Percentiles rank a stretch among this genome's conserved stretches.
Conservation (phyloP, 2,888 invertebrate genomes). For the Xanthia icteritia region DNA sequence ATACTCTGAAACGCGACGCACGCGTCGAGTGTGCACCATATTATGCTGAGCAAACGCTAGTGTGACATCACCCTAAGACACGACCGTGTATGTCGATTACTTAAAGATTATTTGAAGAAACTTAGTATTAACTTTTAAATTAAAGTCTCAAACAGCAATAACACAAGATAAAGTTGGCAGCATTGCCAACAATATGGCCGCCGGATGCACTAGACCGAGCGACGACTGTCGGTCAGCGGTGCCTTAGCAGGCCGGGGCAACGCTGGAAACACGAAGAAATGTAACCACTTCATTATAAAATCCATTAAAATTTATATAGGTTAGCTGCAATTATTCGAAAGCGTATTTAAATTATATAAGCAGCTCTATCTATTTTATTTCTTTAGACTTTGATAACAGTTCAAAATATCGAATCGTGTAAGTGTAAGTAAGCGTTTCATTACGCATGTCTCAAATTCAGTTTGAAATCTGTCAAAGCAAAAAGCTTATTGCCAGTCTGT, state of each 20-base stretch:
- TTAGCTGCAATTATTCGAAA: conserved; percentile 17
- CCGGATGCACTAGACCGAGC: conserved; percentile 40
- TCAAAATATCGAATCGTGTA: conserved; percentile 23
- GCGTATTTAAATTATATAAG: not conserved
- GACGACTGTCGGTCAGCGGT: conserved; percentile 35
- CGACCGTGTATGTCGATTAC: not conserved
- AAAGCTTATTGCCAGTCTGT: conserved; percentile 39
- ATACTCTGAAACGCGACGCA: not conserved
- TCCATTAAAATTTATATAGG: not conserved
- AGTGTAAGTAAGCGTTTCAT: conserved; percentile 25
- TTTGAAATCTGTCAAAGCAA: conserved; percentile 27
- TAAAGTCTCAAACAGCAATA: conserved; percentile 45
- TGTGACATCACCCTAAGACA: conserved; percentile 16
- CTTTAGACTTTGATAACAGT: not conserved
- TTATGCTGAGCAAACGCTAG: conserved; percentile 29
- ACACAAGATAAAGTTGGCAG: conserved; percentile 41
- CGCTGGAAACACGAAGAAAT: conserved; percentile 56
- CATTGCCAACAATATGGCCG: conserved; percentile 40
- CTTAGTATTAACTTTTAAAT: conserved; percentile 33
- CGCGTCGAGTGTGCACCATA: not conserved
- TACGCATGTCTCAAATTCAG: conserved; percentile 1
- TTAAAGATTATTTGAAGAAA: conserved; percentile 12
- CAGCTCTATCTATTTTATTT: not conserved
- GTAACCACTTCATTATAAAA: conserved; percentile 21
- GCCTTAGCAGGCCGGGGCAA: conserved; percentile 41